phyloP scores from a whole-genome alignment of 2,888 invertebrate genomes.

The Acanthopleura granulata region DNA sequence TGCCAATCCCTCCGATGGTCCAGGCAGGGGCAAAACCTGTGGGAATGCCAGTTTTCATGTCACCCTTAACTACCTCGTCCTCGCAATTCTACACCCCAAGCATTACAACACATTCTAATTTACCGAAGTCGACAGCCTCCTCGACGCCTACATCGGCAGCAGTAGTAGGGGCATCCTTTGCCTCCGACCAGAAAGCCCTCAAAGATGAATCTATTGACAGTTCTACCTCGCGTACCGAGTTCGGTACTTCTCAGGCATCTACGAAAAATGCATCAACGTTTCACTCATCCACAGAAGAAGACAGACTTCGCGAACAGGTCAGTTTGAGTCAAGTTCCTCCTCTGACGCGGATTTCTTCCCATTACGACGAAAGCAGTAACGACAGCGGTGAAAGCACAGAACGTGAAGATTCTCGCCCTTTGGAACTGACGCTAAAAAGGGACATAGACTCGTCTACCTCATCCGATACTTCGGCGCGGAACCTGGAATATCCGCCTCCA shows the following conservation, averaged over 20 bases:
- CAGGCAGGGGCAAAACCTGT: background rate
- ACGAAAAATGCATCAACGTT: background rate
- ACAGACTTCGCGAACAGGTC: background rate
- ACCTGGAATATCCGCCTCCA: background rate
- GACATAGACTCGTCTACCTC: constrained; percentile 9
- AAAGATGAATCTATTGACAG: constrained; percentile 17
- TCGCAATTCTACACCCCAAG: background rate
- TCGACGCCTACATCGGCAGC: background rate
- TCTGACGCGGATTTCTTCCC: background rate
- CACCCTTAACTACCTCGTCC: constrained; percentile 8
- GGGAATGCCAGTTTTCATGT: constrained; percentile 1
- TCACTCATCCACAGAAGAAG: constrained; percentile 3
- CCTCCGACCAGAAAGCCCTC: background rate
- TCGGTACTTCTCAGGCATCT: background rate
- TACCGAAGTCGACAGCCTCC: background rate
- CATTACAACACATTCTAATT: background rate
- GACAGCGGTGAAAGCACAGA: background rate
- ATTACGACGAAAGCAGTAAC: constrained; percentile 12
- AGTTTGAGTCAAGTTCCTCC: background rate
- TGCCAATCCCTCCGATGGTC: background rate
- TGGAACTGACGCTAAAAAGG: background rate
- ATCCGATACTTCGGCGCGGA: background rate
- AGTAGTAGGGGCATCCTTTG: background rate
- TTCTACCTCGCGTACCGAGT: constrained; percentile 9
- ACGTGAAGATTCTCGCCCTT: constrained; percentile 7